Evolutionary conservation across 2,888 invertebrate genomes (phyloP).

Genomic region (Ectropis crepuscularia): DNA sequence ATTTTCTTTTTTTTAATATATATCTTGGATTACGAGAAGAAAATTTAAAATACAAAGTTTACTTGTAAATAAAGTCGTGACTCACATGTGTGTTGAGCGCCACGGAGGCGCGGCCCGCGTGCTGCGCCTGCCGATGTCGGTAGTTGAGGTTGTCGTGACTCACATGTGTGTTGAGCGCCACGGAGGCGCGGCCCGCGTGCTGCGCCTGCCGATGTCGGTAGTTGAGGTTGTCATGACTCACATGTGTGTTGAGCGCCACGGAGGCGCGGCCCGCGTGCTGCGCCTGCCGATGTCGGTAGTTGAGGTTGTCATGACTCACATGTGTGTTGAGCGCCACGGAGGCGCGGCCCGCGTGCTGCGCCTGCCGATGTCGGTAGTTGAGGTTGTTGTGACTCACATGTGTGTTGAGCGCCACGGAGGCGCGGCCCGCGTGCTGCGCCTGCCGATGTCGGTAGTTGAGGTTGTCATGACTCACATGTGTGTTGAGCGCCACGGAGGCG

Average conservation of each 20-base stretch:
- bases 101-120: slow-evolving; percentile 98
- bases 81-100: slow-evolving; percentile 96
- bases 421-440: slow-evolving; percentile 98
- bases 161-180: slow-evolving; percentile 98
- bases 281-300: slow-evolving; percentile 98
- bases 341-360: slow-evolving; percentile 98
- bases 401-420: slow-evolving; percentile 98
- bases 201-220: slow-evolving; percentile 98
- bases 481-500: slow-evolving; percentile 98
- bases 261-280: slow-evolving; percentile 99
- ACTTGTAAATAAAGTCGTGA: too few relatives aligned
- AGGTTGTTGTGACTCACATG: slow-evolving; percentile 98
- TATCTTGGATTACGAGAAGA: too few relatives aligned
- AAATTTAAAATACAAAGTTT: too few relatives aligned
- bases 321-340: slow-evolving; percentile 99
- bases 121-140: slow-evolving; percentile 98
- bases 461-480: slow-evolving; percentile 97
- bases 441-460: slow-evolving; percentile 98
- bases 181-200: slow-evolving; percentile 97
- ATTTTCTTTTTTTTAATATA: too few relatives aligned
- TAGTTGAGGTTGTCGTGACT: slow-evolving; percentile 98
- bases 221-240: slow-evolving; percentile 98
- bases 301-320: slow-evolving; percentile 97
- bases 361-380: slow-evolving; percentile 98
- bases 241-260: slow-evolving; percentile 98